These are phyloP conservation scores for Diplogasteroides magnus DNA, from an alignment of 1,140 invertebrate species.

Conservation along the genomic window DNA sequence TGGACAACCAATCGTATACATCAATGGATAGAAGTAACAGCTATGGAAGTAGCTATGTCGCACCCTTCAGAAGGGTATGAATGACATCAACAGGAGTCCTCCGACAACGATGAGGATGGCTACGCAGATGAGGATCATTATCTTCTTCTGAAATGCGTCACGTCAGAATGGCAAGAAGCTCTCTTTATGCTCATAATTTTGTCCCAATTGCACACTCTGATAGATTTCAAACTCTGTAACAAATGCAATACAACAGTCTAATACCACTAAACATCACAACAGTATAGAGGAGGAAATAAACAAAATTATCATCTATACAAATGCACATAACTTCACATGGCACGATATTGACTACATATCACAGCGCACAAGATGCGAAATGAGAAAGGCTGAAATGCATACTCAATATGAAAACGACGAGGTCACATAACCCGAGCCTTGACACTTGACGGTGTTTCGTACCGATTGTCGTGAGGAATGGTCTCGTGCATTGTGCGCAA, in stretches of 20 bases:
- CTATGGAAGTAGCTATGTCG: background rate
- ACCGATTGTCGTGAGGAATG: too few species aligned
- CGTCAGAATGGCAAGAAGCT: background rate
- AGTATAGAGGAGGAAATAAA: constrained; percentile 3
- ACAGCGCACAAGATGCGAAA: too few species aligned
- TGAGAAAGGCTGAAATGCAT: too few species aligned
- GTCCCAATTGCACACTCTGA: background rate
- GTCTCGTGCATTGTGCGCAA: too few species aligned
- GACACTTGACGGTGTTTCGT: too few species aligned
- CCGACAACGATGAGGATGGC: constrained; percentile 79
- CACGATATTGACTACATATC: too few species aligned
- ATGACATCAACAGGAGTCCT: constrained; percentile 57
- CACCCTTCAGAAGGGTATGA: constrained; percentile 31
- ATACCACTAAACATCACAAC: constrained; percentile 12
- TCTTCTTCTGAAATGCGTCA: constrained; percentile 81
- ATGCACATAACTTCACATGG: background rate
- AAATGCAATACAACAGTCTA: constrained; percentile 2
- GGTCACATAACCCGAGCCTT: too few species aligned
- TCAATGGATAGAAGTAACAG: background rate
- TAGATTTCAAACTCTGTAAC: constrained; percentile 10
- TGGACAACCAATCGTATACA: background rate
- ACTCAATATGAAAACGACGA: too few species aligned
- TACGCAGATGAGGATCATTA: constrained; percentile 94
- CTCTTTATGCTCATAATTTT: background rate
- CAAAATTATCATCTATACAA: constrained; percentile 1